phyloP scores from a whole-genome alignment of 1,140 invertebrate genomes.

The Cyclina sinensis region DNA sequence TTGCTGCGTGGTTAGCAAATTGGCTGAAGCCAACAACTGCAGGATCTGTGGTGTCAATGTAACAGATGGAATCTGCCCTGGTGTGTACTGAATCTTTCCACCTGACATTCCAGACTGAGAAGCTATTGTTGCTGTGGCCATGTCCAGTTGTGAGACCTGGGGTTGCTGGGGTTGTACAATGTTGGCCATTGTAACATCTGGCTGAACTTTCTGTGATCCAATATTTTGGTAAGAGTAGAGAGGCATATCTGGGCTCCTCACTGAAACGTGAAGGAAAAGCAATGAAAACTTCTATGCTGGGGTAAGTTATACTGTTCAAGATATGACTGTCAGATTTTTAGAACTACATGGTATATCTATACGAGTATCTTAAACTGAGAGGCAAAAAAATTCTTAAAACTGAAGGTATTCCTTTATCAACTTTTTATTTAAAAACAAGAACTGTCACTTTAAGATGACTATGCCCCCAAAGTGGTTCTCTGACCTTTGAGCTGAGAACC shows the following conservation, averaged over 20 bases:
- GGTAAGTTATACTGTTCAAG: too few species aligned
- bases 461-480: too few species aligned
- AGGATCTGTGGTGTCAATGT: slow-evolving; percentile 22
- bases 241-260: slow-evolving; percentile 23
- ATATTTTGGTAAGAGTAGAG: slow-evolving; percentile 25
- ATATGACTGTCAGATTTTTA: not conserved
- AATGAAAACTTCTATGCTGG: not conserved
- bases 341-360: not conserved
- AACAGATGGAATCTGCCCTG: slow-evolving; percentile 22
- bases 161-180: not conserved
- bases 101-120: slow-evolving; percentile 31
- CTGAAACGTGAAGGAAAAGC: not conserved
- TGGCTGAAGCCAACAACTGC: slow-evolving; percentile 5
- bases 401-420: too few species aligned
- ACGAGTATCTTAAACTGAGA: not conserved
- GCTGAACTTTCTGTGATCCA: not conserved
- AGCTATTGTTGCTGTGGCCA: slow-evolving; percentile 2
- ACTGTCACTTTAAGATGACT: too few species aligned
- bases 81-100: slow-evolving; percentile 51
- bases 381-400: not conserved
- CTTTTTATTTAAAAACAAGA: too few species aligned
- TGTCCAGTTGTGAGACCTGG: not conserved
- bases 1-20: not conserved
- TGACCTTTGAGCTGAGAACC: too few species aligned
- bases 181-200: not conserved